These are phyloP conservation scores for Pyrrhosoma nymphula DNA, from an alignment of 2,888 invertebrate genomes.

Conservation along the genomic window DNA sequence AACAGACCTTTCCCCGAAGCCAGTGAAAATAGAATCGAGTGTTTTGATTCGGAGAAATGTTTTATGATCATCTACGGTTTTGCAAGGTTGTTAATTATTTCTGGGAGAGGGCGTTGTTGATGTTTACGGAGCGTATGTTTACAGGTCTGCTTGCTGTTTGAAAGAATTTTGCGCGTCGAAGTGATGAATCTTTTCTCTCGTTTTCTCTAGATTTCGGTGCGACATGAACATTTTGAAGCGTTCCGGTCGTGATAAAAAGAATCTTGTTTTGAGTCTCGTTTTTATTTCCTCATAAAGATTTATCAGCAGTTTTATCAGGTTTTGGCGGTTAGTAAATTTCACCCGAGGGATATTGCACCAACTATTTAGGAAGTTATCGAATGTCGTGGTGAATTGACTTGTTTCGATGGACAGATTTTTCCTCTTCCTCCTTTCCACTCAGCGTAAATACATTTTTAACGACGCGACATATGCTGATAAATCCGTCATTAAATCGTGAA, in stretches of 20 bases:
- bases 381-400: not conserved
- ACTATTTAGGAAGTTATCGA: constrained; percentile 8
- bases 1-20: not conserved
- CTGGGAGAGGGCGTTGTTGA: not conserved
- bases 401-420: not conserved
- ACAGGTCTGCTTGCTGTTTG: not conserved
- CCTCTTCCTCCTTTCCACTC: not conserved
- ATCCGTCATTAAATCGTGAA: not conserved
- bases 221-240: not conserved
- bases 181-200: not conserved
- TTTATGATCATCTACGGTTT: not conserved
- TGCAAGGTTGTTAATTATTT: not conserved
- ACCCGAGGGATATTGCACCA: not conserved
- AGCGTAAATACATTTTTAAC: not conserved
- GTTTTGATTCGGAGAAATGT: not conserved
- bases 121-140: not conserved
- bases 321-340: not conserved
- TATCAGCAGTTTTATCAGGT: not conserved
- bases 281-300: not conserved
- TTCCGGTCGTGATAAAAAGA: not conserved
- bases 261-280: not conserved
- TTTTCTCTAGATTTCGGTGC: not conserved
- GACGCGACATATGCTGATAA: constrained; percentile 15
- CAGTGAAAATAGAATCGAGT: not conserved
- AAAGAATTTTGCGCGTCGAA: not conserved